phyloP scores from a whole-genome alignment of 2,113 vertebrate genomes.

The Eonycteris spelaea region DNA sequence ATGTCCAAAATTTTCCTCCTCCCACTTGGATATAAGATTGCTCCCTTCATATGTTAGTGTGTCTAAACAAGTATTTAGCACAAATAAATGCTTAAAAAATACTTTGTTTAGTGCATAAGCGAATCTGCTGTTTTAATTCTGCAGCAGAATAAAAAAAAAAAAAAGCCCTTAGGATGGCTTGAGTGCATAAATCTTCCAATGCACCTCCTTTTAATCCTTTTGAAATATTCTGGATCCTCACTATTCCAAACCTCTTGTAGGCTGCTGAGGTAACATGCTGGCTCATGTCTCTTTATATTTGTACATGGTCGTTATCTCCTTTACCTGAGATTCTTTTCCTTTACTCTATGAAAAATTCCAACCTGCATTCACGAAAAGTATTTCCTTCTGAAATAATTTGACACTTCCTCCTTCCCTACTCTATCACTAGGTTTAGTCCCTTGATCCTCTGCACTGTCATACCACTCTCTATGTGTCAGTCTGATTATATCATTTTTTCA shows the following conservation, averaged over 20 bases:
- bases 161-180: not conserved
- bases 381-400: not conserved
- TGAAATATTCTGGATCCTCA: not conserved
- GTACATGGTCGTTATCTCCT: not conserved
- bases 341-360: not conserved
- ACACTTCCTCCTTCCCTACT: not conserved
- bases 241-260: not conserved
- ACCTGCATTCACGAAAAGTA: not conserved
- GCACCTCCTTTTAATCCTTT: not conserved
- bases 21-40: not conserved
- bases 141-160: no score
- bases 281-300: not conserved
- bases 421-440: not conserved
- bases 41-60: not conserved
- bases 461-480: not conserved
- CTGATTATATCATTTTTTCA: not conserved
- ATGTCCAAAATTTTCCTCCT: not conserved
- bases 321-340: not conserved
- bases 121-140: not conserved
- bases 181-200: not conserved
- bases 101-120: not conserved
- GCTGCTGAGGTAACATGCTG: not conserved
- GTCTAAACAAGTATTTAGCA: not conserved
- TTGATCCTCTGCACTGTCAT: not conserved
- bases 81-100: not conserved